phyloP scores from a whole-genome alignment of 2,113 vertebrate species.

The Callaeas wilsoni region DNA sequence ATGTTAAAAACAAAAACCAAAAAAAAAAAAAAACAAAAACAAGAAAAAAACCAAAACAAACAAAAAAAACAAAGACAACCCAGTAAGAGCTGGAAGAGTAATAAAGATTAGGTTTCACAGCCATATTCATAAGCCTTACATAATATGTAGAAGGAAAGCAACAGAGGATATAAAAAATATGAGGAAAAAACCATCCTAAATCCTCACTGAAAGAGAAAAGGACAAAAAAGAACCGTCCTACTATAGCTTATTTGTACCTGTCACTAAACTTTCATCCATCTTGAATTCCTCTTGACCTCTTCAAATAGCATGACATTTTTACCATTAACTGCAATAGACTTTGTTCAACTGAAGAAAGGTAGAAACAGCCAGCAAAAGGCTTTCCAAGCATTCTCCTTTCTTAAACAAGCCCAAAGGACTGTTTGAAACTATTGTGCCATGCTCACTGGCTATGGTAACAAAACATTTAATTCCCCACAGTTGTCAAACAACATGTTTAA shows the following conservation, averaged over 20 bases:
- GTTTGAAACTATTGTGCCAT: not conserved
- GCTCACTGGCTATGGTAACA: not conserved
- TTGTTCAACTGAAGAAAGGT: not conserved
- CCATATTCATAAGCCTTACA: not conserved
- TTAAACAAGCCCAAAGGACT: not conserved
- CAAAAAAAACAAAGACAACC: not conserved
- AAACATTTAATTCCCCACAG: conserved; percentile 26
- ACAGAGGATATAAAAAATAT: not conserved
- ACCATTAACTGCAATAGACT: not conserved
- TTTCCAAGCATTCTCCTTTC: not conserved
- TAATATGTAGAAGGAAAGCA: not conserved
- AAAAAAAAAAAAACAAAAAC: not conserved
- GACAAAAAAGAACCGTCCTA: not conserved
- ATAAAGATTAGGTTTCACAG: not conserved
- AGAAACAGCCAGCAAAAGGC: not conserved
- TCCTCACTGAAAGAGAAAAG: not conserved
- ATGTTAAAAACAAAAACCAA: not conserved
- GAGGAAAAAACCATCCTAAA: not conserved
- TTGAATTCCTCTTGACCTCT: not conserved
- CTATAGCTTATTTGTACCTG: not conserved
- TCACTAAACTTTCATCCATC: not conserved
- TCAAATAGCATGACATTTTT: not conserved
- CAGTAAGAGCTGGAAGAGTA: not conserved
- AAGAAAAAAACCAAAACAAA: too few relatives aligned
- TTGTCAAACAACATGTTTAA: conserved; percentile 30